Conservation (phyloP, 2,797 vertebrate genomes). For the Rhincodon typus region DNA sequence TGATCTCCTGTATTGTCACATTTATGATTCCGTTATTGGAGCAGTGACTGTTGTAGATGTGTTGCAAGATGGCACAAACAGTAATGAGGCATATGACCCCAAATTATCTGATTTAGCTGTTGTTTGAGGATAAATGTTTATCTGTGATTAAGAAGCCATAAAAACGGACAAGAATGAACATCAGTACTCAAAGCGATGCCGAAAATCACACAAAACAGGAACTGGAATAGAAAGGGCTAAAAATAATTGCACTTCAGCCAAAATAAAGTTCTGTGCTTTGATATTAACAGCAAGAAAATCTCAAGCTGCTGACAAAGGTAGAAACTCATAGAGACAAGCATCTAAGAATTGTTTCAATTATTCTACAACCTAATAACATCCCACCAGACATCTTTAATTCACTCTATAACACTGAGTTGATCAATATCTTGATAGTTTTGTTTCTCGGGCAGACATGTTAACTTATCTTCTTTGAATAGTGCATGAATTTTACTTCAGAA, state of each 20-base stretch:
- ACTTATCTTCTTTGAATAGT: background rate
- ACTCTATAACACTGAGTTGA: background rate
- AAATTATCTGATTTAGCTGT: background rate
- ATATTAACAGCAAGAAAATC: background rate
- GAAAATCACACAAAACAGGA: background rate
- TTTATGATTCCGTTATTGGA: background rate
- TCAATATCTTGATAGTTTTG: too few relatives aligned
- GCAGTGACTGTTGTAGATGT: background rate
- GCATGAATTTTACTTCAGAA: background rate
- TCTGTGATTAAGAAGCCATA: background rate
- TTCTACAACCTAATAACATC: too few relatives aligned
- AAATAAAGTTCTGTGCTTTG: background rate
- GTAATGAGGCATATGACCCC: background rate
- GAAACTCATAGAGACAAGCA: background rate
- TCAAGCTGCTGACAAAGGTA: background rate
- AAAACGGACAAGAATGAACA: too few relatives aligned
- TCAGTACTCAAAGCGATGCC: background rate
- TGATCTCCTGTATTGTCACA: background rate
- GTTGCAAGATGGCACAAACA: background rate
- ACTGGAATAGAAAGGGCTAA: background rate
- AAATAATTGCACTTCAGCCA: background rate
- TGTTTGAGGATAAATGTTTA: background rate
- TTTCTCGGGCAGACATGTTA: background rate
- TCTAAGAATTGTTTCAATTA: background rate
- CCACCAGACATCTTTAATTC: background rate